These are phyloP conservation scores for Electrophaes corylata DNA, from an alignment of 2,888 invertebrate species.

Conservation along the genomic window DNA sequence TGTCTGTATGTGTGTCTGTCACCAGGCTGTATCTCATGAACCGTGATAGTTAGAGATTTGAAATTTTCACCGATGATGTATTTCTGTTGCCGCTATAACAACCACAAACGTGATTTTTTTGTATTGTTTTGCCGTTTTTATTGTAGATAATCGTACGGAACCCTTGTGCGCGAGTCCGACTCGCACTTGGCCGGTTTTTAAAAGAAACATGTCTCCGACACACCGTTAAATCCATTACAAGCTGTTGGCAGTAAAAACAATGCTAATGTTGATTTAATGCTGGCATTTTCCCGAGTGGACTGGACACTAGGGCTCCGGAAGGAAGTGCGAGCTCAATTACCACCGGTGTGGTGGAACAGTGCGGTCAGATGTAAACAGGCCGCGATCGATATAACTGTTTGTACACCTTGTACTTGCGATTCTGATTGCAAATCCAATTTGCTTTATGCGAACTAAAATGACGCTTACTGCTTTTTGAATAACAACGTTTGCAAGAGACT, in stretches of 20 bases:
- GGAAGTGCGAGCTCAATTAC: conserved; percentile 77
- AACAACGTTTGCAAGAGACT: conserved; percentile 19
- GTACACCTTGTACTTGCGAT: conserved; percentile 32
- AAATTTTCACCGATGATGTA: no score
- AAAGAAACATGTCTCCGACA: background rate
- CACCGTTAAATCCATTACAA: conserved; percentile 1
- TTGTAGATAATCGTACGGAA: no score
- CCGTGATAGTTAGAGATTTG: no score
- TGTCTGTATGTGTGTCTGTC: no score
- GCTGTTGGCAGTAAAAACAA: conserved; percentile 34
- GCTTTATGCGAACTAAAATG: conserved; percentile 24
- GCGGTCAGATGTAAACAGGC: conserved; percentile 62
- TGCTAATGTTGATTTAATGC: conserved; percentile 43
- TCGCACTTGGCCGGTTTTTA: no score
- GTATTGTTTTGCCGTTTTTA: no score
- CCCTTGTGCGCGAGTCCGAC: no score
- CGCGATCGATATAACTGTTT: conserved; percentile 58
- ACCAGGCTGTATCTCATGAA: no score
- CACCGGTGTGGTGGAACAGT: conserved; percentile 59
- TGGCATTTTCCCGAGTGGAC: conserved; percentile 52
- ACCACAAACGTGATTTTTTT: no score
- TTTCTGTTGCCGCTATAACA: no score
- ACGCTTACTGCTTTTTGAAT: conserved; percentile 20
- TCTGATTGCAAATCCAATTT: conserved; percentile 40
- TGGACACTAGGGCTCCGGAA: conserved; percentile 65